These are phyloP conservation scores for Gracilinanus agilis DNA, from an alignment of 2,113 vertebrate species.

Conservation along the genomic window DNA sequence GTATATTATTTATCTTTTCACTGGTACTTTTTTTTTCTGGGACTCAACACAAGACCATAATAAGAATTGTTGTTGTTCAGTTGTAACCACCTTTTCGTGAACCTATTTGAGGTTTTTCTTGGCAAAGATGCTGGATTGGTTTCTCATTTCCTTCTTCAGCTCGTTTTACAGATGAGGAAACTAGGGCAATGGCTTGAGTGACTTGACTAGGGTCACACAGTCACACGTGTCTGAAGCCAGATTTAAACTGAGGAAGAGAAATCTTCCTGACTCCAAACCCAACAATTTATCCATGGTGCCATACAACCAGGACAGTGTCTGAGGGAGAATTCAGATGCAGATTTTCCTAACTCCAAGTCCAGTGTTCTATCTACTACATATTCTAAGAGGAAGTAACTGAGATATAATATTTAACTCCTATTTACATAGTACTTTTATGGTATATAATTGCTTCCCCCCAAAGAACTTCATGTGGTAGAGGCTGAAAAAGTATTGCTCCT, in stretches of 20 bases:
- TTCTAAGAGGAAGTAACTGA: too few species aligned
- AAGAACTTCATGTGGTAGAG: too few species aligned
- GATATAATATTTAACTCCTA: too few species aligned
- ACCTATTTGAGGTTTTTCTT: not conserved
- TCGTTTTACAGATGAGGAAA: not conserved
- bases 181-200: not conserved
- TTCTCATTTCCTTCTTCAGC: not conserved
- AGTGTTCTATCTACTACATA: not conserved
- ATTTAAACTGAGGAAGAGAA: too few species aligned
- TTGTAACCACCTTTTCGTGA: not conserved
- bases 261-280: too few species aligned
- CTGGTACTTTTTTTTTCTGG: not conserved
- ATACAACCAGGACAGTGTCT: not conserved
- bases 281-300: too few species aligned
- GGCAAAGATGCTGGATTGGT: not conserved
- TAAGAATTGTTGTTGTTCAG: slow-evolving; percentile 8
- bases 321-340: not conserved
- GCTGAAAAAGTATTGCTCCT: too few species aligned
- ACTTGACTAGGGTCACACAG: not conserved
- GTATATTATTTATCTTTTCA: slow-evolving; percentile 32
- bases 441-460: not conserved
- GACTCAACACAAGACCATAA: slow-evolving; percentile 17
- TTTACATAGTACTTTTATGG: too few species aligned
- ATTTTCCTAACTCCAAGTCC: not conserved
- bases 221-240: not conserved